Percentiles rank a stretch among this genome's conserved stretches.
Evolutionary conservation across 2,797 vertebrate genomes (phyloP).

Genomic region (Pangasius macronema): DNA sequence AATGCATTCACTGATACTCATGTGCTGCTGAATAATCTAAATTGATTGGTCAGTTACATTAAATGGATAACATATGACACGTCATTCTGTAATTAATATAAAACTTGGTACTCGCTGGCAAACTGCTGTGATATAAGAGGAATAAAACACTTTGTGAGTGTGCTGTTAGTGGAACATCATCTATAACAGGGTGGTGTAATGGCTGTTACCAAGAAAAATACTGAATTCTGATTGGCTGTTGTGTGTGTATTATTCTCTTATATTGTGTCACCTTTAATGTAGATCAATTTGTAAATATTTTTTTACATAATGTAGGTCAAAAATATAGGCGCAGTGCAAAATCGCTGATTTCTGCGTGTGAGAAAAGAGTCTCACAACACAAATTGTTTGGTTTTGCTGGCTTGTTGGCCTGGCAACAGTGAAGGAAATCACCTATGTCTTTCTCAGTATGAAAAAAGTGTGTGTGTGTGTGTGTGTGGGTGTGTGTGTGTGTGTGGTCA

Average conservation of each 20-base stretch:
- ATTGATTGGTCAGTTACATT: no score
- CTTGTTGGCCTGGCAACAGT: neutral
- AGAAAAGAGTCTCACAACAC: neutral
- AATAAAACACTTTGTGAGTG: neutral
- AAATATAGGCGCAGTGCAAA: neutral
- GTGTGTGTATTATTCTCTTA: neutral
- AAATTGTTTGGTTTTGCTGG: neutral
- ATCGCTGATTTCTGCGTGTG: neutral
- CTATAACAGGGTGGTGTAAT: neutral
- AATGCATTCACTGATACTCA: neutral
- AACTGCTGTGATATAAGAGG: neutral
- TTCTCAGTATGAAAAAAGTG: neutral
- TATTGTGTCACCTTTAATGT: neutral
- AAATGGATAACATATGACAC: neutral
- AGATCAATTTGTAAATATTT: no score
- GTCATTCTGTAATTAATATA: neutral
- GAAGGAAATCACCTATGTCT: neutral
- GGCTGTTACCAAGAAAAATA: neutral
- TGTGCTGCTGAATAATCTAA: neutral
- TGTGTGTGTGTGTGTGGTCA: neutral
- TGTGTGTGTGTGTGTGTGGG: neutral
- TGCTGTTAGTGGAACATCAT: neutral
- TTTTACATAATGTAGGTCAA: neutral
- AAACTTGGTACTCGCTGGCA: no score
- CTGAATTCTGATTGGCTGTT: neutral